Conservation (phyloP, 2,888 invertebrate species). For the Drosophila buzzatii region DNA sequence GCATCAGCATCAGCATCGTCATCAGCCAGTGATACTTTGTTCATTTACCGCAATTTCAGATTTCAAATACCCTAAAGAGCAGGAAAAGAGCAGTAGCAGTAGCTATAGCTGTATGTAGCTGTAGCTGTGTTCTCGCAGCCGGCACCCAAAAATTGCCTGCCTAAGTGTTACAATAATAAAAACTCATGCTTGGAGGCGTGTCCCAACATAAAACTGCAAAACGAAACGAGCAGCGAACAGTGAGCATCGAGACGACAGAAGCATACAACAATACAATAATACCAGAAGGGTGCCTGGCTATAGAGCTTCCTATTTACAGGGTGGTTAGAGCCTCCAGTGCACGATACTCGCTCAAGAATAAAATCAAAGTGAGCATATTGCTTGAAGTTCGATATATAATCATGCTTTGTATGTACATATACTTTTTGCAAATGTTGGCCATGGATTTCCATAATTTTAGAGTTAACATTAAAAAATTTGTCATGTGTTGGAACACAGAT, state of each 20-base stretch:
- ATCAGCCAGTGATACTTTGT: conserved; percentile 56
- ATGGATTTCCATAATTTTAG: too few relatives aligned
- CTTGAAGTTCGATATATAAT: neutral
- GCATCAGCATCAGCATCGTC: conserved; percentile 10
- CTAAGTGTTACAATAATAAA: conserved; percentile 81
- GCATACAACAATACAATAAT: conserved; percentile 22
- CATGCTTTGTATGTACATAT: neutral
- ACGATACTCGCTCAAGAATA: conserved; percentile 15
- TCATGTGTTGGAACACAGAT: neutral
- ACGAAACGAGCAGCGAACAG: conserved; percentile 46
- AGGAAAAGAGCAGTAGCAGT: conserved; percentile 29
- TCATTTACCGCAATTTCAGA: conserved; percentile 61
- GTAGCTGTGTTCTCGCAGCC: conserved; percentile 52
- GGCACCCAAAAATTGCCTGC: conserved; percentile 77
- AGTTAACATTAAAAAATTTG: neutral
- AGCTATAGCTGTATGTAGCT: conserved; percentile 31
- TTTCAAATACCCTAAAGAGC: conserved; percentile 33
- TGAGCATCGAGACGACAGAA: conserved; percentile 11
- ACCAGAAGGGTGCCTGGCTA: conserved; percentile 4
- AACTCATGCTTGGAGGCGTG: conserved; percentile 82
- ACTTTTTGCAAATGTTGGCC: neutral
- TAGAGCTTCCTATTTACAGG: conserved; percentile 36
- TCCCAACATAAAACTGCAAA: conserved; percentile 80
- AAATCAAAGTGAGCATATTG: neutral
- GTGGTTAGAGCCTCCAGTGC: conserved; percentile 31